phyloP scores from a whole-genome alignment of 2,797 vertebrate species.

The Sylvilagus floridanus region DNA sequence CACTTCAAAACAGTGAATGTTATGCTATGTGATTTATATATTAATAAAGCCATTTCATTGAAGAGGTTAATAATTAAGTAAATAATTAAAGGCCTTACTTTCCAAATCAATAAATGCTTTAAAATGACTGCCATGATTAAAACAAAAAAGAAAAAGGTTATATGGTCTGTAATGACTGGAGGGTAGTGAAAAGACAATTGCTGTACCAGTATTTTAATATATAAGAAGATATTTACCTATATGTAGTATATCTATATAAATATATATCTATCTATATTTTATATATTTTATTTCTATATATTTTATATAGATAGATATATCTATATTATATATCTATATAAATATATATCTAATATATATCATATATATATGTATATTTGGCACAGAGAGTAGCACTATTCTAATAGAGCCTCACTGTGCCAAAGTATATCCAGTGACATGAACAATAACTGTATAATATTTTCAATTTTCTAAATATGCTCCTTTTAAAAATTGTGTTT shows the following conservation, averaged over 20 bases:
- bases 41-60: neutral
- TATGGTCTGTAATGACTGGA: neutral
- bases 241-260: too few relatives aligned
- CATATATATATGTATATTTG: neutral
- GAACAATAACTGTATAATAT: neutral
- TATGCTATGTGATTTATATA: neutral
- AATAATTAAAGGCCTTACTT: neutral
- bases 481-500: neutral
- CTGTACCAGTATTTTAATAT: neutral
- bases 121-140: constrained; percentile 13
- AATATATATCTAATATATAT: too few relatives aligned
- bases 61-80: neutral
- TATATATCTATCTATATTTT: too few relatives aligned
- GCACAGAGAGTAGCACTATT: neutral
- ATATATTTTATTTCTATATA: too few relatives aligned
- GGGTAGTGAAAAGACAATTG: neutral
- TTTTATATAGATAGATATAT: too few relatives aligned
- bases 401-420: neutral
- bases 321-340: too few relatives aligned
- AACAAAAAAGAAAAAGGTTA: too few relatives aligned
- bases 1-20: neutral
- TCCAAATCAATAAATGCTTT: neutral
- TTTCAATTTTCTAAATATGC: neutral
- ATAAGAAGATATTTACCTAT: neutral
- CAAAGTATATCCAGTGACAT: neutral